Evolutionary conservation across 2,113 vertebrate genomes (phyloP).

Genomic region (Lipotes vexillifer): DNA sequence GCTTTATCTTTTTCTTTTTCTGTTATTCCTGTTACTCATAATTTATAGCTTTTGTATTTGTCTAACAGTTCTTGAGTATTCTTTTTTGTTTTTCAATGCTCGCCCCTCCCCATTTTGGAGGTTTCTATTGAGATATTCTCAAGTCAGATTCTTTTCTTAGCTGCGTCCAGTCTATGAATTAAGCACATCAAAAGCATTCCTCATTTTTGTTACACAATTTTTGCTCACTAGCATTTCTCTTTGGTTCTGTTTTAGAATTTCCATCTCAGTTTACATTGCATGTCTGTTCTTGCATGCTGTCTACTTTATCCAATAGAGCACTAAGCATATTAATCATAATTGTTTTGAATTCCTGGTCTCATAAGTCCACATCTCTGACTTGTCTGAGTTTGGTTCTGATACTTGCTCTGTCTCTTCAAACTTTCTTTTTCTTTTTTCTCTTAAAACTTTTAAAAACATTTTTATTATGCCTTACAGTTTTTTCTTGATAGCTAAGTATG

Average conservation of each 20-base stretch:
- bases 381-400: background rate
- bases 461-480: background rate
- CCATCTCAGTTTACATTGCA: background rate
- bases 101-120: background rate
- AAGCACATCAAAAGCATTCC: background rate
- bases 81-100: background rate
- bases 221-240: background rate
- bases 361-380: background rate
- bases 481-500: background rate
- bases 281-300: background rate
- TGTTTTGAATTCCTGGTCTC: background rate
- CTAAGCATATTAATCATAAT: background rate
- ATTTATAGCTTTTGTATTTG: background rate
- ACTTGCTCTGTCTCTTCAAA: background rate
- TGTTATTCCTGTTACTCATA: background rate
- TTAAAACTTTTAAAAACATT: background rate
- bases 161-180: background rate
- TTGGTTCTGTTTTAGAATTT: background rate
- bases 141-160: background rate
- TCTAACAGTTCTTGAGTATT: background rate
- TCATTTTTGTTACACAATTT: background rate
- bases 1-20: background rate
- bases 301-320: background rate
- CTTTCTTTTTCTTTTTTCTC: background rate
- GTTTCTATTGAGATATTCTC: background rate